phyloP scores from a whole-genome alignment of 2,888 invertebrate species.

The Himalopsyche tibetana region DNA sequence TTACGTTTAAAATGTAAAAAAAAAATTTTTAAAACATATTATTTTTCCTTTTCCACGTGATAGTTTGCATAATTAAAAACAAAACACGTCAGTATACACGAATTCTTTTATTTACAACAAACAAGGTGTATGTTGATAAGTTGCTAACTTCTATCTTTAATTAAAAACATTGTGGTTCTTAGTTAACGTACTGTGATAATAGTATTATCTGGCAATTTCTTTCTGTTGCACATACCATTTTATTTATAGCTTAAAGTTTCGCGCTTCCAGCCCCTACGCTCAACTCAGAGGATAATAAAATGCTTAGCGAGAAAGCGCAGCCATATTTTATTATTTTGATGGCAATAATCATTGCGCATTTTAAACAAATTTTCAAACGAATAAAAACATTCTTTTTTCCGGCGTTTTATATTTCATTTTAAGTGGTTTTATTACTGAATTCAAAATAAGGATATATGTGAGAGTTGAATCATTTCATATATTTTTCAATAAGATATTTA shows the following conservation, averaged over 20 bases:
- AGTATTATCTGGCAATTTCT: conserved; percentile 60
- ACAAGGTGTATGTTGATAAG: no score
- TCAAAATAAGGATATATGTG: background rate
- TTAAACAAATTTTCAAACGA: conserved; percentile 57
- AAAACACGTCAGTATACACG: no score
- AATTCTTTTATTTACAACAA: no score
- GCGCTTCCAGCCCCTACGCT: conserved; percentile 52
- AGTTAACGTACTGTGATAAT: background rate
- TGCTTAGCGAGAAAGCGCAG: conserved; percentile 56
- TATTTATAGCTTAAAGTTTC: conserved; percentile 64
- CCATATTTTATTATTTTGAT: conserved; percentile 65
- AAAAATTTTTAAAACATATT: no score
- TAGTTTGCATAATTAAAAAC: no score
- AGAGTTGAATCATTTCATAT: background rate
- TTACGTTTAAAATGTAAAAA: no score
- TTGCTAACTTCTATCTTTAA: background rate
- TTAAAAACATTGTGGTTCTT: background rate
- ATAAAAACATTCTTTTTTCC: conserved; percentile 49
- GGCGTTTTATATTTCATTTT: conserved; percentile 50
- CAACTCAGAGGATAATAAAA: conserved; percentile 61
- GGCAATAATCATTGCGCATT: conserved; percentile 61
- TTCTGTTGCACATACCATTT: conserved; percentile 56
- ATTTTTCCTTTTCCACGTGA: no score
- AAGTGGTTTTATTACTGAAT: conserved; percentile 41
- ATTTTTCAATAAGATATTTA: no score